Evolutionary conservation across 92 coral and sea anemone genomes (phyloP).

Genomic region (Porites evermanni): DNA sequence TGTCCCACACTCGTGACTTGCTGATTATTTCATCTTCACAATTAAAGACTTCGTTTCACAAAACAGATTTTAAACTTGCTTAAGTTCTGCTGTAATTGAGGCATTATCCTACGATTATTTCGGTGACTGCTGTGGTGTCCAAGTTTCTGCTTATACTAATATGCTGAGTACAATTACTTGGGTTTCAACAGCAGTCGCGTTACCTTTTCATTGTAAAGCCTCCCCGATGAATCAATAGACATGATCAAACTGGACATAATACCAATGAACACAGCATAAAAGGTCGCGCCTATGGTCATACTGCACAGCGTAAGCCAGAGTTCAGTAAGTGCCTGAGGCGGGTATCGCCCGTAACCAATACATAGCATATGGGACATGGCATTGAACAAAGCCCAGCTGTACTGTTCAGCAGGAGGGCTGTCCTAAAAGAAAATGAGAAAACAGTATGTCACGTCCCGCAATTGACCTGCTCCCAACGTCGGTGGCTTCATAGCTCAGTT

Average conservation of each 20-base stretch:
- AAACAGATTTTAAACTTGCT: too few relatives aligned
- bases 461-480: too few relatives aligned
- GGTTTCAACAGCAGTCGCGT: background rate
- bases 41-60: too few relatives aligned
- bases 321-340: conserved; percentile 91
- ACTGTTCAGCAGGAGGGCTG: conserved; percentile 81
- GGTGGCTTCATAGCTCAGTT: too few relatives aligned
- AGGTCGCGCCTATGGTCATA: conserved; percentile 98
- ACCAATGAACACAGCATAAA: conserved; percentile 99
- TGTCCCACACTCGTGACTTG: too few relatives aligned
- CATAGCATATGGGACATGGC: conserved; percentile 99
- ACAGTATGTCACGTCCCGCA: background rate
- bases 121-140: too few relatives aligned
- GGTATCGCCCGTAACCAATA: conserved; percentile 96
- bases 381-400: conserved; percentile 96
- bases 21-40: too few relatives aligned
- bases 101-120: too few relatives aligned
- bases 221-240: conserved; percentile 98
- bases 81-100: too few relatives aligned
- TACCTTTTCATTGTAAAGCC: conserved; percentile 98
- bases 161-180: too few relatives aligned
- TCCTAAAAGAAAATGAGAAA: conserved; percentile 50
- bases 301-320: conserved; percentile 94
- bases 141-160: too few relatives aligned
- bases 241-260: conserved; percentile 95